Evolutionary conservation across 2,797 vertebrate genomes (phyloP).

Genomic region (Trichosurus vulpecula): DNA sequence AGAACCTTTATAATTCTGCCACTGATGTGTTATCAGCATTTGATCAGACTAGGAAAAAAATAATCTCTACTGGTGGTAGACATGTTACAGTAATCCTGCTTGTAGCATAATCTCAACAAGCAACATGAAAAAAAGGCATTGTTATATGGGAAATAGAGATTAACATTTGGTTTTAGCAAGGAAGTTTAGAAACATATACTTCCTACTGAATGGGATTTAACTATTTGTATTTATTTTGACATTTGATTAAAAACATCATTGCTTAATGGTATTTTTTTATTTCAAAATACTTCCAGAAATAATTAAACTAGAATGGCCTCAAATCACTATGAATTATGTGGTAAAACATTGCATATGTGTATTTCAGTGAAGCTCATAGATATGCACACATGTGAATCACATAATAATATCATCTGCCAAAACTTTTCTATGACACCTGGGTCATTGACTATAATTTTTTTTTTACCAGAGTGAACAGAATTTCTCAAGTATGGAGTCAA

Average conservation of each 20-base stretch:
- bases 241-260: constrained; percentile 66
- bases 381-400: constrained; percentile 51
- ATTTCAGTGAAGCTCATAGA: constrained; percentile 18
- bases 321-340: constrained; percentile 41
- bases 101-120: constrained; percentile 55
- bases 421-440: constrained; percentile 26
- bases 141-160: constrained; percentile 70
- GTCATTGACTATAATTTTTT: constrained; percentile 16
- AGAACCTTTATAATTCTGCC: constrained; percentile 63
- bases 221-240: constrained; percentile 78
- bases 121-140: constrained; percentile 64
- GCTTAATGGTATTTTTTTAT: constrained; percentile 61
- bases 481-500: constrained; percentile 13
- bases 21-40: constrained; percentile 75
- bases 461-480: constrained; percentile 27
- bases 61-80: constrained; percentile 57
- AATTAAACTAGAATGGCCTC: constrained; percentile 1
- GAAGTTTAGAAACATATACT: constrained; percentile 64
- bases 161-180: constrained; percentile 78
- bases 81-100: constrained; percentile 73
- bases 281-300: constrained; percentile 49
- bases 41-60: constrained; percentile 74
- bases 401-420: constrained; percentile 25
- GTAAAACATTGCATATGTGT: constrained; percentile 48
- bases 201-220: constrained; percentile 69